Base-by-base conservation (phyloP, 2,888 invertebrate genomes). In the Scelioninae gen. 1 region DNA sequence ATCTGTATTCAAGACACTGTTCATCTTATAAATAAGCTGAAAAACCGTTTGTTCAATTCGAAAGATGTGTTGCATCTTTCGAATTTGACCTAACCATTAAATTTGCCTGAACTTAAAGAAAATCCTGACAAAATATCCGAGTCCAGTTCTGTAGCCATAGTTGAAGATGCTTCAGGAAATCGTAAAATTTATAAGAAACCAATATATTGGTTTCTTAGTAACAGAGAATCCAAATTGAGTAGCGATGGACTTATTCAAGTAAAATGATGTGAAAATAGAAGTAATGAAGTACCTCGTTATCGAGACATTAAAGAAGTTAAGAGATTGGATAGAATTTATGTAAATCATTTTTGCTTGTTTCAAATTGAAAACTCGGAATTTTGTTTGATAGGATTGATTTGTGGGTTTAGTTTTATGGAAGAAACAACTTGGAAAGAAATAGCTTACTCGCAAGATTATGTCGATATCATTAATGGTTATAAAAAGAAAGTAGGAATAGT, bases 311-410 rank as follows among this genome's bases (percentile, higher is more conserved):
- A 23, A 11, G 31, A 45, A 31, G 51, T 45, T n/a, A 11, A 34
- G 23, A 40, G 31, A 56, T 62, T 43, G 10, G 49, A 83, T 9
- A 10, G 38, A 69, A 71, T 85, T 29, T 51, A 9, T 40, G 38
- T 78, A 32, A 40, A 78, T 3, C 76, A 85, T 63, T 85, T 75
- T 62, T 83, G 78, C 60, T 53, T 85, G 68, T 69, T 58, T 85
- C 10, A 83, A 58, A 43, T 5, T 68, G 34, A 56, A 47, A 63
- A 60, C 31, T 51, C 32, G 0, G n/a, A 40, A 1, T 49, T 38
- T 34, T 84, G 71, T 15, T 47, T 81, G 16, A 31, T 81, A 40
- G 82, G 84, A 9, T 45, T 77, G 0, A 66, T 81, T 10, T 49
- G 55, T 38, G 47, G 60, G 0, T 83, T 81, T 38, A 43, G 68